These are phyloP conservation scores for Trissonchulus sp. DNA, from an alignment of 2,888 invertebrate species.

Conservation along the genomic window DNA sequence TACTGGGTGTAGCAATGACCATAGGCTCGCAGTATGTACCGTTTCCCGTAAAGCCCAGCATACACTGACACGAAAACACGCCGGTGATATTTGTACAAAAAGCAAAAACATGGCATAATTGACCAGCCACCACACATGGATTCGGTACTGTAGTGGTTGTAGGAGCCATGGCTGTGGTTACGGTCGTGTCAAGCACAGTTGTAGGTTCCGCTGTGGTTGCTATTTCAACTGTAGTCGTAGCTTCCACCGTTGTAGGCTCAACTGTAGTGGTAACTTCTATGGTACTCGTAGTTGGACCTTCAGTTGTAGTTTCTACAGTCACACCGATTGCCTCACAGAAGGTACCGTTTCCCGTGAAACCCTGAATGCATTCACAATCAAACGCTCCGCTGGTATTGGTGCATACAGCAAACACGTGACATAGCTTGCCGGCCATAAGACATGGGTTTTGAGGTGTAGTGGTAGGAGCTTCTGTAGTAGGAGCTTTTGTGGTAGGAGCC, in stretches of 20 bases:
- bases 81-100: neutral
- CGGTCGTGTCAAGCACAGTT: neutral
- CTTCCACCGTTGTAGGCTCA: neutral
- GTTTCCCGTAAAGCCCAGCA: neutral
- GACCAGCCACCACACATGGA: too few species aligned
- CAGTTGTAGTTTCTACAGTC: neutral
- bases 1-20: too few species aligned
- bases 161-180: too few species aligned
- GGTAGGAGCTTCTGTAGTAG: neutral
- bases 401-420: neutral
- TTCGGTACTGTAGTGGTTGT: too few species aligned
- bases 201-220: neutral
- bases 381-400: neutral
- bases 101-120: neutral
- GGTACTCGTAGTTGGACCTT: neutral
- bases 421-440: neutral
- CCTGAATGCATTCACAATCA: neutral
- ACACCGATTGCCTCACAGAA: neutral
- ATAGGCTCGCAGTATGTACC: conserved; percentile 2
- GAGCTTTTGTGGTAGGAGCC: neutral
- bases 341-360: conserved; percentile 12
- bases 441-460: neutral
- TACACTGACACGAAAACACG: neutral
- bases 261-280: neutral
- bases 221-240: neutral